Percentiles rank a stretch among this genome's conserved stretches.
Conservation (phyloP, 2,113 vertebrate species). For the Chrysemys picta region DNA sequence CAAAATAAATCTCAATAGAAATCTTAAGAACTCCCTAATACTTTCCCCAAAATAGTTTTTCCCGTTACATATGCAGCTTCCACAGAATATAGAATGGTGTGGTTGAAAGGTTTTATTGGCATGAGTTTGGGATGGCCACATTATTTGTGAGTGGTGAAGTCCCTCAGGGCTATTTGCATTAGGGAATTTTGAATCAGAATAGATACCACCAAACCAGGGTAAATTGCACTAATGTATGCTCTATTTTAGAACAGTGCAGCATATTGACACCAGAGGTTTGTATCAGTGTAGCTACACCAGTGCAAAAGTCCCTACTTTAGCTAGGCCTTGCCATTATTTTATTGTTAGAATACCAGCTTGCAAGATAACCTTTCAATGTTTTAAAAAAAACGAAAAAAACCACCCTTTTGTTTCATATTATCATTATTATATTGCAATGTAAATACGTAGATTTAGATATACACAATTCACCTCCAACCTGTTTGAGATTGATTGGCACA, state of each 20-base stretch:
- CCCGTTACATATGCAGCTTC: slow-evolving; percentile 13
- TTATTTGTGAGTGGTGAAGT: slow-evolving; percentile 39
- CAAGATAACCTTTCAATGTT: background rate
- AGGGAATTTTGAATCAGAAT: background rate
- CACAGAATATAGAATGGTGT: slow-evolving; percentile 13
- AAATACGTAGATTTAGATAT: background rate
- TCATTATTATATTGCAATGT: background rate
- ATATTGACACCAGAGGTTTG: background rate
- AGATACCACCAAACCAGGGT: background rate
- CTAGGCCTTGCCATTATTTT: background rate
- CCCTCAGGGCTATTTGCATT: background rate
- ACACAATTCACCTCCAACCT: background rate
- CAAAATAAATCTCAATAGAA: slow-evolving; percentile 7
- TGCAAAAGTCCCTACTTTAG: background rate
- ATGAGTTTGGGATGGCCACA: background rate
- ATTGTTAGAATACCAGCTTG: background rate
- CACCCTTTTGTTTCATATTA: background rate
- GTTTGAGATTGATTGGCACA: background rate
- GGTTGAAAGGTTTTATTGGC: slow-evolving; percentile 18
- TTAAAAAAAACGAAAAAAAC: background rate
- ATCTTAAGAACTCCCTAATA: slow-evolving; percentile 13
- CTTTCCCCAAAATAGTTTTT: slow-evolving; percentile 2
- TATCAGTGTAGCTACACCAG: background rate
- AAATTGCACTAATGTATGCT: background rate
- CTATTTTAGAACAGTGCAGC: background rate